Percentiles rank a stretch among this genome's conserved stretches.
These are phyloP conservation scores for Hypolimnas misippus DNA, from an alignment of 2,888 invertebrate species.

Conservation along the genomic window DNA sequence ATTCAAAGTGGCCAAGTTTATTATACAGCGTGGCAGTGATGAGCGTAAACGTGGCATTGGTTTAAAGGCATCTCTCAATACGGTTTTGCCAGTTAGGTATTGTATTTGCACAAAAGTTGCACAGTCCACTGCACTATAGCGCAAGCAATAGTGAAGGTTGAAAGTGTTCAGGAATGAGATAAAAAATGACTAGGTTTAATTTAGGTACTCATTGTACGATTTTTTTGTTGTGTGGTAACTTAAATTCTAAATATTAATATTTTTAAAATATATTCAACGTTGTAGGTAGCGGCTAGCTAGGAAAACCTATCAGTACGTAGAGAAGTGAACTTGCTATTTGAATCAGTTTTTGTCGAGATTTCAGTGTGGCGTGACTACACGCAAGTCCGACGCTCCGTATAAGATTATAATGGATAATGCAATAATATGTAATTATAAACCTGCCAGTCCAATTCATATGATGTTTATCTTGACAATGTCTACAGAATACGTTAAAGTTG, in stretches of 20 bases:
- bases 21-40: constrained; percentile 30
- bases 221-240: background rate
- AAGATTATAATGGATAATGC: constrained; percentile 48
- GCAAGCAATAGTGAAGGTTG: constrained; percentile 48
- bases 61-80: constrained; percentile 53
- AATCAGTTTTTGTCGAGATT: constrained; percentile 39
- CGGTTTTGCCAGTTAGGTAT: constrained; percentile 54
- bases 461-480: constrained; percentile 14
- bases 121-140: constrained; percentile 56
- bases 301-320: background rate
- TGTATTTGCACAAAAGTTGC: constrained; percentile 65
- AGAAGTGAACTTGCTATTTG: constrained; percentile 31
- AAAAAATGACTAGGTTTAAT: background rate
- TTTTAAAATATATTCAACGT: no score
- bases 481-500: constrained; percentile 12
- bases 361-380: constrained; percentile 61
- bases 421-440: constrained; percentile 45
- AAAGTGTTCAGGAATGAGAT: constrained; percentile 22
- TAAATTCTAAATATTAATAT: background rate
- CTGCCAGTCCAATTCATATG: constrained; percentile 26
- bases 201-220: background rate
- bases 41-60: constrained; percentile 37
- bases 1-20: constrained; percentile 29
- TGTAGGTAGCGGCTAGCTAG: no score
- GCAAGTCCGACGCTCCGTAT: constrained; percentile 52